Conservation (phyloP, 2,888 invertebrate species). For the Plagodis dolabraria region DNA sequence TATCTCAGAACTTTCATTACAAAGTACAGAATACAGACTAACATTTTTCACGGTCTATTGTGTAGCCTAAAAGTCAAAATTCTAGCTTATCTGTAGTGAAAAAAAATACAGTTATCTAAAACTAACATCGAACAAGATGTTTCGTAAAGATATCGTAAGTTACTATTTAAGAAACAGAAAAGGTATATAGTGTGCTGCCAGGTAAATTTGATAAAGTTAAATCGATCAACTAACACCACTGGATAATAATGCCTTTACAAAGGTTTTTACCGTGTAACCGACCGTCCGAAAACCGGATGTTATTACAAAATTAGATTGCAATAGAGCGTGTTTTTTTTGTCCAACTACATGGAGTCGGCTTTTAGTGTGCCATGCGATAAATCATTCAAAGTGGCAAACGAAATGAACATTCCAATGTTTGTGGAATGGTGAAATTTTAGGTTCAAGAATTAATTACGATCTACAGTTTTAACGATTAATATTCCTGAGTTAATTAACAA, state of each 20-base stretch:
- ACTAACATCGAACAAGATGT: too few species aligned
- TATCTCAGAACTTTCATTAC: too few species aligned
- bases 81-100: too few species aligned
- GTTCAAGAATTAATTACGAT: too few species aligned
- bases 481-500: too few species aligned
- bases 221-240: conserved; percentile 46
- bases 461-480: too few species aligned
- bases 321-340: conserved; percentile 62
- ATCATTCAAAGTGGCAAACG: conserved; percentile 12
- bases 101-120: too few species aligned
- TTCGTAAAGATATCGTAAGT: too few species aligned
- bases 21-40: too few species aligned
- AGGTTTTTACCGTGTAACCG: conserved; percentile 50
- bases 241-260: conserved; percentile 46
- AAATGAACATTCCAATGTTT: conserved; percentile 14
- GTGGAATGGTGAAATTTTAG: neutral
- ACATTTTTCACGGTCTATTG: too few species aligned
- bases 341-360: conserved; percentile 40
- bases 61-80: too few species aligned
- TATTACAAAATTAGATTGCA: conserved; percentile 62
- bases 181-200: neutral
- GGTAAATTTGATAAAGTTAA: conserved; percentile 17
- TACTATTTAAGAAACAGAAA: too few species aligned
- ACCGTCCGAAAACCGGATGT: conserved; percentile 57
- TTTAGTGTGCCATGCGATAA: conserved; percentile 32